Evolutionary conservation across 2,888 invertebrate species (phyloP), one percentile per base, ranked within the genome.

Genomic region (Magallana nippona): DNA sequence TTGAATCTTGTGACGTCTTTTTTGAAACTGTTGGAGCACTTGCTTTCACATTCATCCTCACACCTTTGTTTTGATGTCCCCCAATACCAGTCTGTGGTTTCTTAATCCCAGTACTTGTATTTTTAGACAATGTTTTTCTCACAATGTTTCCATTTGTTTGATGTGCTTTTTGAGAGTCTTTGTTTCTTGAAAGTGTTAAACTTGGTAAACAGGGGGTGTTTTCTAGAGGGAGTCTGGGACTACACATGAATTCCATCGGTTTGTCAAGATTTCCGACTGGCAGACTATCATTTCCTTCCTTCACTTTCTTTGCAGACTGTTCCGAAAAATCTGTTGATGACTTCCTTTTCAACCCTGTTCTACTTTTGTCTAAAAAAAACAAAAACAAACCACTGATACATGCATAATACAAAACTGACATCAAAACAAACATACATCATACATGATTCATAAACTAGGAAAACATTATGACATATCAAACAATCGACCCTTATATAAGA

Each of bases 291-390:
- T 71, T 13, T 15, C 27, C 32, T 71, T 15, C 27, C 17, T 71
- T 71, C 15, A 71, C 15, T 27, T 32, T 71, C 27, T 71, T 71
- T 13, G 13, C 15, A 22, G 11, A 27, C 71, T 71, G 71, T 11
- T 71, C 71, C 2, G 19, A 19, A 17, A 22, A 58, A 63, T 27
- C 44, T 58, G 58, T 71, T 58, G 79, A 58, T 58, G 60, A 63
- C 58, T 84, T 82, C 27, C 57, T 58, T 62, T 55, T 15, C 57
- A 57, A 63, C 17, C 19, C 58, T 19, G 80, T 27, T 13, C 10
- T 55, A 17, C 3, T 27, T 44, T 44, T 55, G 22, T 13, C 56
- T 78, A 55, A 11, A 15, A 19, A 27, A 5, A 71, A 22, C 11
- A n/a, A 17, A n/a, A n/a, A 60, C 60, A 60, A n/a, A n/a, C n/a